Evolutionary conservation across 1,140 invertebrate genomes (phyloP).

Genomic region (Idris sp.): DNA sequence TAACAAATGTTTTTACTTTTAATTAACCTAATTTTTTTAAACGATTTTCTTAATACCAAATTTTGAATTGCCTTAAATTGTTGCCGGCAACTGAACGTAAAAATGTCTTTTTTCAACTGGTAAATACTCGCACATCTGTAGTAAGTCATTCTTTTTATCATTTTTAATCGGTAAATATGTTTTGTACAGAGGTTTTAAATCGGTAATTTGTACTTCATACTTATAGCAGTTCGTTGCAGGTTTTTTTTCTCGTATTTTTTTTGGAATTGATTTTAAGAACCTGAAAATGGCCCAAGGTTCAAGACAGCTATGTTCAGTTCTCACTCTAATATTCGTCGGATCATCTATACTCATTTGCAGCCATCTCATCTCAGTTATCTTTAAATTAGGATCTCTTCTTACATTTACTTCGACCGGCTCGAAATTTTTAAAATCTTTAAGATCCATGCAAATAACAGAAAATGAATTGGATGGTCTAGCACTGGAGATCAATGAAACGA

Average conservation of each 20-base stretch:
- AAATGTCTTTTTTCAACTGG: conserved; percentile 3
- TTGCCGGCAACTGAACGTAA: not conserved
- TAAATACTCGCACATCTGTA: conserved; percentile 8
- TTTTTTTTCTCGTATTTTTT: too few relatives aligned
- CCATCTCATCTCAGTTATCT: conserved; percentile 3
- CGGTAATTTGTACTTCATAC: too few relatives aligned
- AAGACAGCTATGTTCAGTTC: not conserved
- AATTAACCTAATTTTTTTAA: too few relatives aligned
- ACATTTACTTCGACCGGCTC: conserved; percentile 1
- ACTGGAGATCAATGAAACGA: too few relatives aligned
- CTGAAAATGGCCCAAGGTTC: conserved; percentile 1
- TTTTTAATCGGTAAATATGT: conserved; percentile 3
- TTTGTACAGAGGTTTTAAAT: not conserved
- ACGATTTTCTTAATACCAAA: too few relatives aligned
- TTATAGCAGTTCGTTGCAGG: too few relatives aligned
- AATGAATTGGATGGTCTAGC: too few relatives aligned
- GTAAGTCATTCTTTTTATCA: conserved; percentile 2
- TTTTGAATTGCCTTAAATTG: too few relatives aligned
- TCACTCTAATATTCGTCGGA: not conserved
- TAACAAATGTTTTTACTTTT: too few relatives aligned
- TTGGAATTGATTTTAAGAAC: not conserved
- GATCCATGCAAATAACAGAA: too few relatives aligned
- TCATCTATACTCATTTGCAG: conserved; percentile 2
- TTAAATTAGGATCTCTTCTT: conserved; percentile 2
- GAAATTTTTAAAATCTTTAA: conserved; percentile 2